These are phyloP conservation scores for Callopanchax toddi DNA, from an alignment of 2,113 vertebrate genomes.

Conservation along the genomic window DNA sequence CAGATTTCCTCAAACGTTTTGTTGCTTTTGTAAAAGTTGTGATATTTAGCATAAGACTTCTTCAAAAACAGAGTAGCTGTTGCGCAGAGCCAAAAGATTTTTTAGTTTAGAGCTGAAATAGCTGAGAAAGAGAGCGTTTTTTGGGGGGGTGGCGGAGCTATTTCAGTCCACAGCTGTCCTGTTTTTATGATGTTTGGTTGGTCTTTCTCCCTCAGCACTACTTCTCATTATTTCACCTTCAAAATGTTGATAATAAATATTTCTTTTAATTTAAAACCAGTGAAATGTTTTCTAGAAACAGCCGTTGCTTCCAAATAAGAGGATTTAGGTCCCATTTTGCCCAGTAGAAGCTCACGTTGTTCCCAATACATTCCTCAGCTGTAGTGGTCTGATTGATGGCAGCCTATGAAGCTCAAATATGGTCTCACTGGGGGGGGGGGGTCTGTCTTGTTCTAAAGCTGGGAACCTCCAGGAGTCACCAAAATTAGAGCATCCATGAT, in stretches of 20 bases:
- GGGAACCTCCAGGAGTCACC: slow-evolving; percentile 42
- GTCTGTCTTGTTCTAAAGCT: slow-evolving; percentile 50
- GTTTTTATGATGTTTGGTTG: slow-evolving; percentile 66
- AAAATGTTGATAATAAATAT: no score
- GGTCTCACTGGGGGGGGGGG: slow-evolving; percentile 68
- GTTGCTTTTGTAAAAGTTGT: no score
- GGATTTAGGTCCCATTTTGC: slow-evolving; percentile 4
- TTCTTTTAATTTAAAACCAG: no score
- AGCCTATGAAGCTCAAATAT: slow-evolving; percentile 70
- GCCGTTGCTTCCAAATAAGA: neutral
- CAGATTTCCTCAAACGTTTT: no score
- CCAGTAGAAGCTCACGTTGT: slow-evolving; percentile 9
- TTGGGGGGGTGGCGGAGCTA: slow-evolving; percentile 48
- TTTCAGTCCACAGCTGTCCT: slow-evolving; percentile 76
- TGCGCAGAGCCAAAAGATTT: slow-evolving; percentile 21
- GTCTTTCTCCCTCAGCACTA: slow-evolving; percentile 25
- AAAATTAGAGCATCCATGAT: slow-evolving; percentile 64
- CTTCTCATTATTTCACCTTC: slow-evolving; percentile 56
- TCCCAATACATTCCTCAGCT: slow-evolving; percentile 48
- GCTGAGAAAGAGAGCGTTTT: slow-evolving; percentile 54
- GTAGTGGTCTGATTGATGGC: slow-evolving; percentile 65
- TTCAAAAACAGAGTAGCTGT: no score
- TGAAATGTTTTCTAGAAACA: neutral
- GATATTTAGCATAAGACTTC: no score
- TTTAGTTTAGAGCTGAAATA: slow-evolving; percentile 54